phyloP scores from a whole-genome alignment of 2,888 invertebrate species.

The Spicauda simplicius region DNA sequence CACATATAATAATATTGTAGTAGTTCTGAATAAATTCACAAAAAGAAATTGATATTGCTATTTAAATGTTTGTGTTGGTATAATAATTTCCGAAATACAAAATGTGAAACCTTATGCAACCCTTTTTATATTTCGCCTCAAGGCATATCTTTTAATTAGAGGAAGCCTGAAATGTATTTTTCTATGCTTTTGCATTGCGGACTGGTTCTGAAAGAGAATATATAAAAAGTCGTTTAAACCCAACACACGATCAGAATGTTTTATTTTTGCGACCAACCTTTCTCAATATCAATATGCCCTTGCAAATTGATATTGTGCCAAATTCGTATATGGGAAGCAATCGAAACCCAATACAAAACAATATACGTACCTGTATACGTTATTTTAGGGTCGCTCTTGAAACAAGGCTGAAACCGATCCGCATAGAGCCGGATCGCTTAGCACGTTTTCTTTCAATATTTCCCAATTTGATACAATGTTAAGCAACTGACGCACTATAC shows the following conservation, averaged over 20 bases:
- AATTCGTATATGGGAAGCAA: constrained; percentile 27
- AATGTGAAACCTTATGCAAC: too few species aligned
- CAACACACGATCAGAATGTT: background rate
- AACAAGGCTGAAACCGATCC: constrained; percentile 52
- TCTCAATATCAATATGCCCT: constrained; percentile 13
- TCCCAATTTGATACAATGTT: constrained; percentile 80
- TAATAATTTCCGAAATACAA: too few species aligned
- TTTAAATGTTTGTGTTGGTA: too few species aligned
- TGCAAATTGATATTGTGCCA: constrained; percentile 21
- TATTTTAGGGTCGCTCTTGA: constrained; percentile 41
- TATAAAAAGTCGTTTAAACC: background rate
- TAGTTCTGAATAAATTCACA: too few species aligned
- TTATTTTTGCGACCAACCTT: constrained; percentile 6
- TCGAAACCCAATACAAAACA: constrained; percentile 32
- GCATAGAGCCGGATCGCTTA: constrained; percentile 67
- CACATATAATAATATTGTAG: too few species aligned
- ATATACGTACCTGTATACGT: constrained; percentile 28
- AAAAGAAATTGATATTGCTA: too few species aligned
- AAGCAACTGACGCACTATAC: constrained; percentile 42
- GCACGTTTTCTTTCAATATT: constrained; percentile 82
- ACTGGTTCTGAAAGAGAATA: too few species aligned
- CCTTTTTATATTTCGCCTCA: too few species aligned
- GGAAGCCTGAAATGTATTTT: too few species aligned
- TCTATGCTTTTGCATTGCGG: too few species aligned
- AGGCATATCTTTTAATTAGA: too few species aligned